A percentile compares a stretch with the other conserved stretches of the same genome.
Conservation (phyloP, 1,140 invertebrate genomes). For the Drosophila albomicans region DNA sequence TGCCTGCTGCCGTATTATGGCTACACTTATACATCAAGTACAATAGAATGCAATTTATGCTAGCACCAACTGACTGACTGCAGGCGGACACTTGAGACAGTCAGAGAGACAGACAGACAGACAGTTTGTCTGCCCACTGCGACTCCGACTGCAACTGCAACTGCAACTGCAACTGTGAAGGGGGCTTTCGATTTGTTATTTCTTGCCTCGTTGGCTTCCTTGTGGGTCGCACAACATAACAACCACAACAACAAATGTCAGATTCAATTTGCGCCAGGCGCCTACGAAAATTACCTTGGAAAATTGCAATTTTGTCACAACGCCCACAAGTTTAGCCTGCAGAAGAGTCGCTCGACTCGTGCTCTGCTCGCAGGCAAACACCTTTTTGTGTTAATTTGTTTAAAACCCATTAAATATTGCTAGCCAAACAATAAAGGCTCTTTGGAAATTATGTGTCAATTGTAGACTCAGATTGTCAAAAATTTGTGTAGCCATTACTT, state of each 20-base stretch:
- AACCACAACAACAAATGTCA: conserved; percentile 59
- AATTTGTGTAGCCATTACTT: not conserved
- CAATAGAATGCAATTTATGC: conserved; percentile 38
- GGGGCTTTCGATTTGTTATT: conserved; percentile 8
- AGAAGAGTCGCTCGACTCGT: conserved; percentile 34
- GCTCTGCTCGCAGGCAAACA: conserved; percentile 37
- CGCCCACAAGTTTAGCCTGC: conserved; percentile 42
- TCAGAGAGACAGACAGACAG: not conserved
- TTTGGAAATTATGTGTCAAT: not conserved
- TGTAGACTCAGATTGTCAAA: not conserved
- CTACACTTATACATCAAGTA: conserved; percentile 7
- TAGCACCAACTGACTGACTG: conserved; percentile 14
- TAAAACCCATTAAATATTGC: conserved; percentile 22
- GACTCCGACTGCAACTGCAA: not conserved
- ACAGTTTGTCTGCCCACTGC: conserved; percentile 26
- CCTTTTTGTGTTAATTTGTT: conserved; percentile 65
- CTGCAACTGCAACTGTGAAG: not conserved
- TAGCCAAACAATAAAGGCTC: conserved; percentile 1
- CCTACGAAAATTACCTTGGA: conserved; percentile 71
- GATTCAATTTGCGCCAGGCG: conserved; percentile 71
- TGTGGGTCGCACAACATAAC: conserved; percentile 58
- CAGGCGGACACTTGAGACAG: conserved; percentile 2
- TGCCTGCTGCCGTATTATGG: conserved; percentile 57
- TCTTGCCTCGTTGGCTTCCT: conserved; percentile 51
- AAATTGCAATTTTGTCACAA: conserved; percentile 68